Conservation (phyloP, 2,888 invertebrate genomes). For the Rhagonycha fulva region DNA sequence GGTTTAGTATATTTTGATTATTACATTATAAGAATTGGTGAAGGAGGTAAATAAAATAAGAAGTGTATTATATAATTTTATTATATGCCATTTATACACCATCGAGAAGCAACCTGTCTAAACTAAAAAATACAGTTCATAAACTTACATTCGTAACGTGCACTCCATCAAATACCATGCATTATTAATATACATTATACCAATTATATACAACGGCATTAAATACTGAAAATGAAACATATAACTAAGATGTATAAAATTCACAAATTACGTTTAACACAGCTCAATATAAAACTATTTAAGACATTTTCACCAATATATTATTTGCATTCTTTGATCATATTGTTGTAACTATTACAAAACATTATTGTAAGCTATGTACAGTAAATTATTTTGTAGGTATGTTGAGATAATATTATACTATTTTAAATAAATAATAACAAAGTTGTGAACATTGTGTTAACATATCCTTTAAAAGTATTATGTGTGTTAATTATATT, state of each 20-base stretch:
- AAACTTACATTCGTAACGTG: slow-evolving; percentile 12
- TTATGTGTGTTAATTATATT: neutral
- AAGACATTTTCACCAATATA: slow-evolving; percentile 13
- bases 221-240: slow-evolving; percentile 9
- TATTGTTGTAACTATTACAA: neutral
- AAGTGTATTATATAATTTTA: neutral
- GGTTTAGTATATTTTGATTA: too few species aligned
- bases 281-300: slow-evolving; percentile 18
- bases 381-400: neutral
- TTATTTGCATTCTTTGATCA: slow-evolving; percentile 1
- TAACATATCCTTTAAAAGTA: neutral
- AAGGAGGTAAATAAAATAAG: neutral
- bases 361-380: neutral
- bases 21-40: neutral
- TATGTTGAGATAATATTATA: neutral
- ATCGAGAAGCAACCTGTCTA: slow-evolving; percentile 19
- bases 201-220: slow-evolving; percentile 15
- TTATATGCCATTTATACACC: slow-evolving; percentile 13
- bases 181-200: slow-evolving; percentile 7
- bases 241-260: slow-evolving; percentile 16
- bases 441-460: neutral
- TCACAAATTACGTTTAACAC: slow-evolving; percentile 14
- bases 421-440: slow-evolving; percentile 1
- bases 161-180: slow-evolving; percentile 18
- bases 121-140: slow-evolving; percentile 7